phyloP scores from a whole-genome alignment of 2,888 invertebrate genomes.

The Nomada lathburiana region DNA sequence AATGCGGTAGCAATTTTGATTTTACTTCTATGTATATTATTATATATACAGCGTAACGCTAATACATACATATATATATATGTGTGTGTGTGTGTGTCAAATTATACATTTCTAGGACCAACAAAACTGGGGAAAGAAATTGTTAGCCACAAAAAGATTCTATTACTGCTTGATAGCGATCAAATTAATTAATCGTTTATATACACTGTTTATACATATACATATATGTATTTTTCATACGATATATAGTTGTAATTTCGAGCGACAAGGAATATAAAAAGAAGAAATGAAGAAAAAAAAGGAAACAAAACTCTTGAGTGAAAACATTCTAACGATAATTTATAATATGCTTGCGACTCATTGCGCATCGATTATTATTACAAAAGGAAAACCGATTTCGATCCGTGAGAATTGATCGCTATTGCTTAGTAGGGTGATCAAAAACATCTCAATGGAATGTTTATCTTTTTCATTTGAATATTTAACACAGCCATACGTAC shows the following conservation, averaged over 20 bases:
- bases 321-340: constrained; percentile 20
- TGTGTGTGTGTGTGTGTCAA: constrained; percentile 52
- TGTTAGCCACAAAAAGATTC: constrained; percentile 56
- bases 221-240: constrained; percentile 79
- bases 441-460: constrained; percentile 7
- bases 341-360: constrained; percentile 29
- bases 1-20: constrained; percentile 1
- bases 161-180: constrained; percentile 68
- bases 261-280: constrained; percentile 51
- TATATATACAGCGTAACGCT: constrained; percentile 5
- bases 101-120: constrained; percentile 70
- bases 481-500: constrained; percentile 29
- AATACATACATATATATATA: constrained; percentile 16
- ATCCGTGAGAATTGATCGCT: constrained; percentile 7
- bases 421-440: constrained; percentile 3
- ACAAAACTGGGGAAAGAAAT: constrained; percentile 46
- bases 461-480: constrained; percentile 19
- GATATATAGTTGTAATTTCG: constrained; percentile 61
- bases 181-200: constrained; percentile 67
- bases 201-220: constrained; percentile 74
- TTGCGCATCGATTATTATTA: constrained; percentile 10
- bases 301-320: constrained; percentile 49
- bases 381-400: background rate
- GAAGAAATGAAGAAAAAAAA: background rate
- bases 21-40: constrained; percentile 29